phyloP scores from a whole-genome alignment of 2,888 invertebrate genomes.

The Syrphus vitripennis region DNA sequence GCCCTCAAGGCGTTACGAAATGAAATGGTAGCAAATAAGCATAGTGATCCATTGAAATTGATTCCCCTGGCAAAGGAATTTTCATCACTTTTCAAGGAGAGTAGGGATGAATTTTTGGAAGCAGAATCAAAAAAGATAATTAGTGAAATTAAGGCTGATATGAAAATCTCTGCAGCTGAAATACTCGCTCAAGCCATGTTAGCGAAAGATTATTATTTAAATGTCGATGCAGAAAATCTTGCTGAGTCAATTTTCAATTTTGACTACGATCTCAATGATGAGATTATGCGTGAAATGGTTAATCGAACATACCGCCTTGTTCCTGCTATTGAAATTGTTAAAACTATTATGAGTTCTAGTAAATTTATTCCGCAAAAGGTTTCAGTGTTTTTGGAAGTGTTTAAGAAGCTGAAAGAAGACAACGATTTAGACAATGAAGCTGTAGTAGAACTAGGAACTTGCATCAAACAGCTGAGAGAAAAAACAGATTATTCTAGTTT shows the following conservation, averaged over 20 bases:
- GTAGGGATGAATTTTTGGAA: neutral
- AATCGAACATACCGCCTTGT: neutral
- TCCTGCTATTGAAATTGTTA: neutral
- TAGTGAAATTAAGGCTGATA: neutral
- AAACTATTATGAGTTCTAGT: neutral
- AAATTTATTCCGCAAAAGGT: constrained; percentile 10
- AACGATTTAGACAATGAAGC: constrained; percentile 7
- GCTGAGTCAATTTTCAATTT: neutral
- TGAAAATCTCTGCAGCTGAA: neutral
- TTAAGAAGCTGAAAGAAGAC: neutral
- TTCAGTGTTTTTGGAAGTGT: neutral
- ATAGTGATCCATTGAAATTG: constrained; percentile 21
- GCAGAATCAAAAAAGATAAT: neutral
- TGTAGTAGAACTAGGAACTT: neutral
- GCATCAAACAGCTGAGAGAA: neutral
- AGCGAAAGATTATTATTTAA: neutral
- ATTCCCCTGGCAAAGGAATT: neutral
- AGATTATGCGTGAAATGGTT: constrained; percentile 11
- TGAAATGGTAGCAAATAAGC: constrained; percentile 22
- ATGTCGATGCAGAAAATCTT: neutral
- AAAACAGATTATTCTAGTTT: neutral
- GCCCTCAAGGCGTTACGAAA: constrained; percentile 2
- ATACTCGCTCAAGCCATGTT: neutral
- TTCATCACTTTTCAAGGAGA: neutral
- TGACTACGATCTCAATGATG: neutral